These are phyloP conservation scores for Rotaria macrura DNA, from an alignment of 2,888 invertebrate species.

Conservation along the genomic window DNA sequence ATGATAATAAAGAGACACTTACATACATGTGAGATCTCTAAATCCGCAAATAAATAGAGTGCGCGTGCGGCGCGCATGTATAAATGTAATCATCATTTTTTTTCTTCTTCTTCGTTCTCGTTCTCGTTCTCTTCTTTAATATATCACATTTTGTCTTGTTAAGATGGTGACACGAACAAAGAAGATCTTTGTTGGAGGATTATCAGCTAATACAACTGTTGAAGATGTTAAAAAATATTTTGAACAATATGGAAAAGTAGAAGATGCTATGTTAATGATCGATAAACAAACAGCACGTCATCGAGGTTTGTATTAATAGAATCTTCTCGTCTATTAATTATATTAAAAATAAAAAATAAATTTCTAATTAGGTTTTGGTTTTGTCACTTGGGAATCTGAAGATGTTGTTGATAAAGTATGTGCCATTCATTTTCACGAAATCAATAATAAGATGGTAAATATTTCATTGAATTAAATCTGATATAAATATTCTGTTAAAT, in stretches of 20 bases:
- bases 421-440: slow-evolving; percentile 99
- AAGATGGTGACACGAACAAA: slow-evolving; percentile 33
- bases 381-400: slow-evolving; percentile 99
- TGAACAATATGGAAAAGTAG: slow-evolving; percentile 47
- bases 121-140: too few species aligned
- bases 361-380: slow-evolving; percentile 63
- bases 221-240: slow-evolving; percentile 31
- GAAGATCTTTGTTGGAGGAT: slow-evolving; percentile 34
- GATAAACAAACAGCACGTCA: slow-evolving; percentile 99
- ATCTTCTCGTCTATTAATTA: not conserved
- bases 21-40: not conserved
- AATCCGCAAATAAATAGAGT: not conserved
- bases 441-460: slow-evolving; percentile 73
- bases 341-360: too few species aligned
- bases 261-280: slow-evolving; percentile 99
- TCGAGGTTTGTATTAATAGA: slow-evolving; percentile 60
- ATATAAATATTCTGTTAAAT: too few species aligned
- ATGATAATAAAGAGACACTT: not conserved
- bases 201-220: slow-evolving; percentile 29
- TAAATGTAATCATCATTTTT: not conserved
- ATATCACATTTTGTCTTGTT: not conserved
- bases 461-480: not conserved
- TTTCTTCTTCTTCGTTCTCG: not conserved
- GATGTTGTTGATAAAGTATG: slow-evolving; percentile 99
- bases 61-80: not conserved